Evolutionary conservation across 1,140 invertebrate species (phyloP), one percentile per base, ranked within the genome.

Genomic region (Pachypeltis micranthus): DNA sequence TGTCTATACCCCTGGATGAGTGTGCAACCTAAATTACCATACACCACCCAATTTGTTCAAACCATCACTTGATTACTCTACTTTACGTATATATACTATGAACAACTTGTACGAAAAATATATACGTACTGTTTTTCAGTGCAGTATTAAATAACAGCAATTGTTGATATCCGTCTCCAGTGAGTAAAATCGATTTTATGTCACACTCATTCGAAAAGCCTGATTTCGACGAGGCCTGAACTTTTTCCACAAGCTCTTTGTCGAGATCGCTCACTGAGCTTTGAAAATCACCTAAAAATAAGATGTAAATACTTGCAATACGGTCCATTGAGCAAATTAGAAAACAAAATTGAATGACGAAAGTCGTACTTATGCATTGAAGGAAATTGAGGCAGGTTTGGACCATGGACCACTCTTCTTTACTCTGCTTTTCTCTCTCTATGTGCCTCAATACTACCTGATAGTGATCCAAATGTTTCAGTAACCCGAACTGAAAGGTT

Each of bases 341-440:
- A n/a, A n/a, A n/a, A n/a, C n/a, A n/a, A n/a, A n/a, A n/a, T n/a
- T n/a, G n/a, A n/a, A n/a, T n/a, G n/a, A n/a, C n/a, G n/a, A n/a
- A n/a, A n/a, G n/a, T n/a, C n/a, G n/a, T 47, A 83, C 83, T 81
- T 67, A 84, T 80, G 66, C 79, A 83, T 70, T 89, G 85, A 70
- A 88, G 77, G 23, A 86, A 73, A 0, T 80, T 84, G 63, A 87
- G 76, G 68, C 83, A 85, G 64, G 84, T 81, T 70, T 86, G 85
- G 65, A 87, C 80, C 24, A 84, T 74, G 62, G 79, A 82, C 84
- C 85, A 83, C 72, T 86, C 82, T 70, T 87, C 80, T 47, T 81
- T 78, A 62, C 78, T 77, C 2, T 74, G 72, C 71, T 77, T 63
- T 26, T 64, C 51, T 19, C 60, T 23, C 21, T 65, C 67, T n/a